Conservation (phyloP, 2,888 invertebrate genomes). For the Athalia circularis region DNA sequence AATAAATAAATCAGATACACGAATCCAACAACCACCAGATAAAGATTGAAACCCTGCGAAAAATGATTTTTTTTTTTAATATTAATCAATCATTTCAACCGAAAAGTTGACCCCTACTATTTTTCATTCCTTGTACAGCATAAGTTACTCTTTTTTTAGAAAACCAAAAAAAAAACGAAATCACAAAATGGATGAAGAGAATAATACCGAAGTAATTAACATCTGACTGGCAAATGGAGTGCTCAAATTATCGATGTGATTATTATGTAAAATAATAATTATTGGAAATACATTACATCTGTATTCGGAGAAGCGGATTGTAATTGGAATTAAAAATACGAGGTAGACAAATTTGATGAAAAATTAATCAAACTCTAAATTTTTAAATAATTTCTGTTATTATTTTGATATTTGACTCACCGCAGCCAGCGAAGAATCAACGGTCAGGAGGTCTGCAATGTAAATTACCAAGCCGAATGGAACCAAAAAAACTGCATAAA, state of each 20-base stretch:
- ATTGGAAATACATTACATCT: conserved; percentile 38
- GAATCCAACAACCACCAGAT: conserved; percentile 78
- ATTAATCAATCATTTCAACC: background rate
- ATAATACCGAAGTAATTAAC: background rate
- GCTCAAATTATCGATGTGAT: background rate
- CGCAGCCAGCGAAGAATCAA: conserved; percentile 75
- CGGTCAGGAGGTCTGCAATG: conserved; percentile 78
- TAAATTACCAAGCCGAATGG: conserved; percentile 82
- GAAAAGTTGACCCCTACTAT: background rate
- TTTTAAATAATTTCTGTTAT: background rate
- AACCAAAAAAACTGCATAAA: conserved; percentile 82
- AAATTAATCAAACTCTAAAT: conserved; percentile 39
- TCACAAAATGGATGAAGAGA: too few relatives aligned
- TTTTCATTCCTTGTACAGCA: too few relatives aligned
- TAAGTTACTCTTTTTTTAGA: too few relatives aligned
- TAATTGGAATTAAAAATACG: background rate
- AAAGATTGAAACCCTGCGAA: conserved; percentile 79
- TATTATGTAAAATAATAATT: conserved; percentile 28
- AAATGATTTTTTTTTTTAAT: conserved; percentile 18
- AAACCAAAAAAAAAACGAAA: too few relatives aligned
- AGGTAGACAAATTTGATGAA: conserved; percentile 38
- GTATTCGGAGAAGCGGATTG: conserved; percentile 8
- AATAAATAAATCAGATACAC: conserved; percentile 79
- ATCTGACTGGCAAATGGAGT: background rate
- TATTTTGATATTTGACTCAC: conserved; percentile 67